Evolutionary conservation across 2,888 invertebrate species (phyloP).

Genomic region (Phoronis australis): DNA sequence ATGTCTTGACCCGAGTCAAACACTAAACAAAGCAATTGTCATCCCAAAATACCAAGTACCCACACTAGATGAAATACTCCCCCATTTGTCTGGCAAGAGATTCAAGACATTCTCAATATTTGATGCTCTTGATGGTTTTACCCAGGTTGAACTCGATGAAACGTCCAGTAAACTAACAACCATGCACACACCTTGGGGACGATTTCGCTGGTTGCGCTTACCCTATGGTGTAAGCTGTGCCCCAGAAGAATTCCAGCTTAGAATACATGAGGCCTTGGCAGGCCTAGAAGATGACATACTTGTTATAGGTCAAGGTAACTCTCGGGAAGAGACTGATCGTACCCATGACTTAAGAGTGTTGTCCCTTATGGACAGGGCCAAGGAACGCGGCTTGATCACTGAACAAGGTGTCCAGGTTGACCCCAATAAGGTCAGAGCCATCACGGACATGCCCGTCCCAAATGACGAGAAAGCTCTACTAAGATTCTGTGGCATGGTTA

Average conservation of each 20-base stretch:
- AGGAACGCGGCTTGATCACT: background rate
- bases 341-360: constrained; percentile 2
- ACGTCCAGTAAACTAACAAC: constrained; percentile 1
- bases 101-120: constrained; percentile 1
- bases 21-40: constrained; percentile 5
- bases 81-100: background rate
- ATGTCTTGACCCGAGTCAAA: constrained; percentile 8
- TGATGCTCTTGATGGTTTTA: constrained; percentile 2
- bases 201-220: constrained; percentile 5
- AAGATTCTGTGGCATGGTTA: constrained; percentile 6
- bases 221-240: constrained; percentile 6
- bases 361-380: constrained; percentile 3
- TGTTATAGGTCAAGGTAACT: constrained; percentile 6
- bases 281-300: constrained; percentile 6
- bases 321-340: constrained; percentile 4
- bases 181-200: constrained; percentile 6
- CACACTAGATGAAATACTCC: constrained; percentile 1
- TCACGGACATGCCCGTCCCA: constrained; percentile 6
- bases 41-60: constrained; percentile 4
- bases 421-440: constrained; percentile 4
- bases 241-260: constrained; percentile 8
- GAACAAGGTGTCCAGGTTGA: constrained; percentile 3
- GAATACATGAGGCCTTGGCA: constrained; percentile 1
- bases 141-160: background rate
- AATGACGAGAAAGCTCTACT: background rate